Percentiles rank a stretch among this genome's conserved stretches.
These are phyloP conservation scores for Megalopta genalis DNA, from an alignment of 1,140 invertebrate genomes.

Conservation along the genomic window DNA sequence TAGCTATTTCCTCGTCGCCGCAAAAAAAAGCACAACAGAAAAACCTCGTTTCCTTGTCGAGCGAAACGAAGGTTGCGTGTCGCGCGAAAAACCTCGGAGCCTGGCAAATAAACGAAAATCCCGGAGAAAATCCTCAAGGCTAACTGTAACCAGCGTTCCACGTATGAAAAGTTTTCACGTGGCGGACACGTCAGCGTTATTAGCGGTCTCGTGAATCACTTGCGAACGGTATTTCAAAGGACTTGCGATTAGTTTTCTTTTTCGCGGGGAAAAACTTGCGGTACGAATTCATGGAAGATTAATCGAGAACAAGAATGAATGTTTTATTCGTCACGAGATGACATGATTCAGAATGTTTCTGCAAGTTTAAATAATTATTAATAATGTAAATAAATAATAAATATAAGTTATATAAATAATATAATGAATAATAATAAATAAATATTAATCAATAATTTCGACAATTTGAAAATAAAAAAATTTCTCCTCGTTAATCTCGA, in stretches of 20 bases:
- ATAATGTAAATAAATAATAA: too few species aligned
- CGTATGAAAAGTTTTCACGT: background rate
- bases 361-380: too few species aligned
- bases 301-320: too few species aligned
- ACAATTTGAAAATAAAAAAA: too few species aligned
- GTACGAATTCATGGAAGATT: background rate
- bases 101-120: conserved; percentile 21
- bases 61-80: conserved; percentile 11
- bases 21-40: conserved; percentile 8
- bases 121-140: conserved; percentile 9
- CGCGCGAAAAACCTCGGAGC: conserved; percentile 3
- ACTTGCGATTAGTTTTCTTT: background rate
- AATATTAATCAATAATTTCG: too few species aligned
- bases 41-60: conserved; percentile 30
- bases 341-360: too few species aligned
- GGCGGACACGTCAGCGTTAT: conserved; percentile 7
- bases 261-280: background rate
- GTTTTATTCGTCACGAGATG: too few species aligned
- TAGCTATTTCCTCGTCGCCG: background rate
- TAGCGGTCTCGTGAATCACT: conserved; percentile 17
- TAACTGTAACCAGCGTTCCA: background rate
- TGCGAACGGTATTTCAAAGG: background rate
- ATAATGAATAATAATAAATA: too few species aligned
- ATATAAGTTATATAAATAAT: too few species aligned
- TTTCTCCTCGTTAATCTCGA: too few species aligned